Base-by-base conservation (phyloP, 2,113 vertebrate species). In the Tachuris rubrigastra region DNA sequence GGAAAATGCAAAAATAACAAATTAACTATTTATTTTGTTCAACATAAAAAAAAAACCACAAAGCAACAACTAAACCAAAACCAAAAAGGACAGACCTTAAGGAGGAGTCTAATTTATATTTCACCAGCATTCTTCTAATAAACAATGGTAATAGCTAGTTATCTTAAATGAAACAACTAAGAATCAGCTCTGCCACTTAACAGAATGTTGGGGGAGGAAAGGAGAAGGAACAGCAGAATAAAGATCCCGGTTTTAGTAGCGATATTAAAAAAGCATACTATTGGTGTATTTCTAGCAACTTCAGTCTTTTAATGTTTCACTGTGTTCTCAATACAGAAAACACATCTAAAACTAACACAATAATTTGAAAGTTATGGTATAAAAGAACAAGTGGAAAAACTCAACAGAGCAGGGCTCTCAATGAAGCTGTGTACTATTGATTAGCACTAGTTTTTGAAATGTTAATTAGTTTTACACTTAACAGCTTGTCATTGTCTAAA, bases 401-500 rank as follows among this genome's bases (percentile, higher is more conserved):
- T 97, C 82, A 31, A 73, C 49, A 88, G 87, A 95, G 76, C 92
- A 96, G 90, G 85, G 65, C 86, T 97, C 91, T 93, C 60, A 91
- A 74, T 93, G 97, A 98, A 96, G 97, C 84, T 96, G 90, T 93
- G 96, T 97, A 91, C 96, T 96, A 93, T 97, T 97, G 97, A 98
- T 97, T 97, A 98, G 97, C 89, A 98, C 95, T 95, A 97, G 96
- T 96, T 98, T 98, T 98, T 98, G 93, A 98, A 98, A 98, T 98
- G 97, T 98, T 98, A 98, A 98, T 98, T 97, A 98, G 97, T 98
- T 97, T 98, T 97, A 98, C 90, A 96, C 94, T 98, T 97, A 98
- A 97, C 92, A 85, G 91, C 94, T 93, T 96, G 95, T 97, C 97
- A 97, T 98, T 98, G 97, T 98, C 94, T 97, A 95, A 93, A 97